These are phyloP conservation scores for Phenganax stokvisi DNA, from an alignment of 92 coral and sea anemone genomes.

Conservation along the genomic window DNA sequence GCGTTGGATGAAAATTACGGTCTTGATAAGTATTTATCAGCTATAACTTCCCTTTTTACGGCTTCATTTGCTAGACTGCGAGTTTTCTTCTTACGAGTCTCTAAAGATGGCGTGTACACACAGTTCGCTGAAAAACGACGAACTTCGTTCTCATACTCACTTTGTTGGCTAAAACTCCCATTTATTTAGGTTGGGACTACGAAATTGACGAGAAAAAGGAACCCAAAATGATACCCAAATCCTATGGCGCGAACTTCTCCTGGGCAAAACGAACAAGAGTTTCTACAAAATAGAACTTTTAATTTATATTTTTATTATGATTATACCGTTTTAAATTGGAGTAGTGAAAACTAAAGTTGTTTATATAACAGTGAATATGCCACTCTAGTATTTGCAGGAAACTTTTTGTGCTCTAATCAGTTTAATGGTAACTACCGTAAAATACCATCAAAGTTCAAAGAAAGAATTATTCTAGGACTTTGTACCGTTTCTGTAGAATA, in stretches of 20 bases:
- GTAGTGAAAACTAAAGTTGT: background rate
- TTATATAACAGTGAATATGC: background rate
- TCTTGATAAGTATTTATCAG: too few species aligned
- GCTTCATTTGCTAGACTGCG: too few species aligned
- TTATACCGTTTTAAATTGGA: background rate
- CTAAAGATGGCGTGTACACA: too few species aligned
- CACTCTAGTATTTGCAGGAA: background rate
- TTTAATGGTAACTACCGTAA: background rate
- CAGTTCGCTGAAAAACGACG: too few species aligned
- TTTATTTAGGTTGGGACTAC: constrained; percentile 79
- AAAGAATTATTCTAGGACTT: too few species aligned
- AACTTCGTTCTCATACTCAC: too few species aligned
- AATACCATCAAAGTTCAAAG: background rate
- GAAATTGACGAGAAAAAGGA: constrained; percentile 82
- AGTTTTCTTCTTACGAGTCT: too few species aligned
- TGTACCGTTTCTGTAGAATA: too few species aligned
- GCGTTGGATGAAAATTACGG: too few species aligned
- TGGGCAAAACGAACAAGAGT: constrained; percentile 98
- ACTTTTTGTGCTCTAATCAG: background rate
- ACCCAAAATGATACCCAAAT: constrained; percentile 53
- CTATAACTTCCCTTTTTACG: too few species aligned
- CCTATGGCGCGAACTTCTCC: constrained; percentile 96
- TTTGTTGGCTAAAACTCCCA: background rate
- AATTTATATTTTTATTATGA: background rate
- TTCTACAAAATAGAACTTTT: constrained; percentile 63